phyloP scores from a whole-genome alignment of 1,140 invertebrate genomes.

The Maconellicoccus hirsutus region DNA sequence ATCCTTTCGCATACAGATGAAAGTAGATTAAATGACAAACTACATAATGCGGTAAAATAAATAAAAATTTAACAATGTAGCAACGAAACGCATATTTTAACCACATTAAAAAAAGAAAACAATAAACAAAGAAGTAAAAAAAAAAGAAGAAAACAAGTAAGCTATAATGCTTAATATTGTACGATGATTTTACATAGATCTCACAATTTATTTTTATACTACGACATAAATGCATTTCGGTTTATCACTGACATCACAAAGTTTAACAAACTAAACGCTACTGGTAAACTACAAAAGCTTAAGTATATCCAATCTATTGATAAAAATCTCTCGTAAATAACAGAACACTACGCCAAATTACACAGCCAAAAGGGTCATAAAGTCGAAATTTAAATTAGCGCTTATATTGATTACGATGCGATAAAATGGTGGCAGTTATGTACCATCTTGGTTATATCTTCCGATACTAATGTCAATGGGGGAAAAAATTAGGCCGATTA shows the following conservation, averaged over 20 bases:
- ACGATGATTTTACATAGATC: neutral
- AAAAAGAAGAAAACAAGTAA: conserved; percentile 8
- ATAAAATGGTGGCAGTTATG: too few species aligned
- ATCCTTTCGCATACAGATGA: neutral
- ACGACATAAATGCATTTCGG: conserved; percentile 1
- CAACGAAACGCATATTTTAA: neutral
- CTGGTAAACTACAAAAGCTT: conserved; percentile 9
- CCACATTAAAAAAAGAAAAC: neutral
- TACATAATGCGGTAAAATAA: conserved; percentile 16
- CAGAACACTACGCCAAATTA: neutral
- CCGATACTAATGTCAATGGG: neutral
- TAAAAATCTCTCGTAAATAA: neutral
- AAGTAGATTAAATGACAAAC: conserved; percentile 11
- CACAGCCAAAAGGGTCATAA: conserved; percentile 6
- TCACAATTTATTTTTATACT: neutral
- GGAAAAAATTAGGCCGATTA: neutral
- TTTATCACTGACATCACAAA: conserved; percentile 4
- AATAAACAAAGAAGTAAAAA: neutral
- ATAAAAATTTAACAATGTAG: neutral
- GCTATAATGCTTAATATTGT: neutral
- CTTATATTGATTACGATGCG: neutral
- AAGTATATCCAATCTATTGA: neutral
- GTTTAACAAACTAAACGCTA: neutral
- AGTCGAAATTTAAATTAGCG: neutral
- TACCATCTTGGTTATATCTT: neutral